Evolutionary conservation across 2,888 invertebrate species (phyloP), one percentile per base, ranked within the genome.

Genomic region (Kryphioiulus occultus): DNA sequence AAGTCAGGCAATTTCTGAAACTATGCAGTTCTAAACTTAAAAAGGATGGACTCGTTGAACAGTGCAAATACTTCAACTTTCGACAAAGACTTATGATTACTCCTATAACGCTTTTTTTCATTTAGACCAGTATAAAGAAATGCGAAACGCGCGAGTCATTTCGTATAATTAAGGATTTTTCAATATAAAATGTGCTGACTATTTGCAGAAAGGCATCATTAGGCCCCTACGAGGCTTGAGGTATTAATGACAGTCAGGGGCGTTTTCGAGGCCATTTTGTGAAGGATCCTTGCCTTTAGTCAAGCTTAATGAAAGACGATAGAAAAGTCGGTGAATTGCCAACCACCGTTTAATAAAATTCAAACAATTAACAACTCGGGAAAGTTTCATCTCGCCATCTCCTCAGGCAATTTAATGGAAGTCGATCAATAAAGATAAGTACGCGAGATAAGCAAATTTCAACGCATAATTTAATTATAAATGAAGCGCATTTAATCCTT

Each of bases 161-260:
- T 68, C 59, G 59, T 68, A 22, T 68, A 22, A 68, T 68, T 68
- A 68, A 68, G 59, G 22, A 68, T 68, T 68, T 68, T 68, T 68
- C 59, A 68, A 68, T 68, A 68, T 68, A 68, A 68, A 68, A 68
- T 26, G 59, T 68, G 59, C 59, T 68, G 59, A 68, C 59, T 68
- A 68, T 68, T 68, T 22, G 22, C 22, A 68, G 59, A 22, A 68
- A 68, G 22, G 59, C 59, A 68, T 68, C 59, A 68, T 68, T 68
- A 68, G 22, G 10, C 59, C 22, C 19, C 19, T 22, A 68, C 59
- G 9, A 19, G 53, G 53, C 19, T n/a, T 19, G 53, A 59, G 59
- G 22, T 68, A 68, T 22, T 68, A n/a, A 68, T 68, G 59, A 19
- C 19, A 9, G 19, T 68, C 22, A 0, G 12, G 22, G 53, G 53